Percentiles rank a stretch among this genome's conserved stretches.
Evolutionary conservation across 2,888 invertebrate genomes (phyloP).

Genomic region (Onchidella celtica): DNA sequence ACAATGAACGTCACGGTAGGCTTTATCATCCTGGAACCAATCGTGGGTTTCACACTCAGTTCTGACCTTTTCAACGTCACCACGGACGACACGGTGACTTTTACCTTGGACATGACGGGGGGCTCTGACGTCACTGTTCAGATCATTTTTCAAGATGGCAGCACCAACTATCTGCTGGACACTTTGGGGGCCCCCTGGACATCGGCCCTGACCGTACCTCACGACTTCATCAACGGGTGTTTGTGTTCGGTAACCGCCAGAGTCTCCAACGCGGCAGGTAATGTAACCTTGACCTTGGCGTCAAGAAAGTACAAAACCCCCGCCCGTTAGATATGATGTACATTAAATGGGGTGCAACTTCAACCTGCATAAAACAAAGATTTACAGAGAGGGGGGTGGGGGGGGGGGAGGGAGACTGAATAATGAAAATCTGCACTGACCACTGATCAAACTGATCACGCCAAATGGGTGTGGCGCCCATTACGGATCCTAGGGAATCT

Average conservation of each 20-base stretch:
- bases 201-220: constrained; percentile 38
- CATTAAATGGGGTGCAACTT: too few relatives aligned
- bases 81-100: constrained; percentile 51
- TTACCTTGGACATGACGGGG: constrained; percentile 53
- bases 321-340: too few relatives aligned
- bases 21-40: constrained; percentile 54
- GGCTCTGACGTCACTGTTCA: constrained; percentile 60
- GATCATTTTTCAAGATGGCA: constrained; percentile 55
- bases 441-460: too few relatives aligned
- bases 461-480: too few relatives aligned
- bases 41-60: constrained; percentile 46
- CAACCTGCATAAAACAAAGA: too few relatives aligned
- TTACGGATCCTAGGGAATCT: too few relatives aligned
- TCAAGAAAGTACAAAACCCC: neutral
- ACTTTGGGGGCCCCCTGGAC: constrained; percentile 44
- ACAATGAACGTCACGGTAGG: constrained; percentile 16
- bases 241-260: constrained; percentile 54
- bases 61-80: constrained; percentile 43
- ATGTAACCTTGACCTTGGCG: too few relatives aligned
- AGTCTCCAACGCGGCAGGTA: constrained; percentile 56
- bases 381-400: too few relatives aligned
- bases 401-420: too few relatives aligned
- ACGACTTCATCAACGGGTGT: constrained; percentile 58
- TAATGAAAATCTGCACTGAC: too few relatives aligned
- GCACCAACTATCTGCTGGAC: neutral